Base-by-base conservation (phyloP, 2,113 vertebrate species). In the Trogon melanurus region DNA sequence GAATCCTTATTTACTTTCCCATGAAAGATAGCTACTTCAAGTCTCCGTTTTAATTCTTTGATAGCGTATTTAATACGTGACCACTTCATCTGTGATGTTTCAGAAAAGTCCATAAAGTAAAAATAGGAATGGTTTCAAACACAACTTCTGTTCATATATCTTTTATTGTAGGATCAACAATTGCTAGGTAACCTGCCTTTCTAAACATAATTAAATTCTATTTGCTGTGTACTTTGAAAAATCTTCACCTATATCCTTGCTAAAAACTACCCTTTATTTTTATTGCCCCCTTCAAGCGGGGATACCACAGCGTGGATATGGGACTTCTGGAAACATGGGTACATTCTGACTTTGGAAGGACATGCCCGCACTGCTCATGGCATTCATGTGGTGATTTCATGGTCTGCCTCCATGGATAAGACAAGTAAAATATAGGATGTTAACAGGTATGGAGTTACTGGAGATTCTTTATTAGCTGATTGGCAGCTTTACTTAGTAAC, bases 341-440 rank as follows among this genome's bases (percentile, higher is more conserved):
- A 98, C 57, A 16, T 98, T 54, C 94, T 98, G 62, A 98, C 97
- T 47, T 96, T 98, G 29, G 93, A 97, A 45, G 98, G 98, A 41
- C 98, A 98, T 50, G 79, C 26, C 17, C 96, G 96, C 98, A 93
- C 84, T 99, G 99, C 91, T 97, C 96, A 0, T 99, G 98, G 97
- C 98, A 98, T 84, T 97, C 97, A 2, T 97, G 97, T 3, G 98
- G 98, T 2, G 93, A 98, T 92, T 98, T 98, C 17, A 95, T 99
- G 91, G 98, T 99, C 99, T 50, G 98, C 98, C 64, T 99, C 98
- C 8, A 47, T 97, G 57, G 98, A 99, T 58, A 96, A 87, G 69
- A 99, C 98, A 19, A 91, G 97, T 71, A 97, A 98, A 94, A 96
- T 98, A 90, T 98, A 98, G 98, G 98, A 99, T 90, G 76, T 98